These are phyloP conservation scores for Tursiops truncatus DNA, from an alignment of 2,113 vertebrate genomes.

Conservation along the genomic window DNA sequence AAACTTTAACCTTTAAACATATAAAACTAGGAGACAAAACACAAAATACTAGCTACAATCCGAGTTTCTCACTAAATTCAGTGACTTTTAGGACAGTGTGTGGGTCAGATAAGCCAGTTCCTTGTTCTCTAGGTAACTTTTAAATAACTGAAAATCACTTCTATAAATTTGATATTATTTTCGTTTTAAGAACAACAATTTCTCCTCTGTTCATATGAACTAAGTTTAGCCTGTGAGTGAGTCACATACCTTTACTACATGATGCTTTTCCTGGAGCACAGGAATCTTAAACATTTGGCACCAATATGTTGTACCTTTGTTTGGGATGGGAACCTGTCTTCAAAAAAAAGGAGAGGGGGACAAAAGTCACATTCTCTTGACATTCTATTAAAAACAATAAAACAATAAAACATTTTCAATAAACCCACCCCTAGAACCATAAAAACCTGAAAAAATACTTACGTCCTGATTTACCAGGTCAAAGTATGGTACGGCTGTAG, in stretches of 20 bases:
- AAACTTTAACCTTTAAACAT: not conserved
- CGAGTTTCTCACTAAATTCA: not conserved
- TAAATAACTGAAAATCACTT: not conserved
- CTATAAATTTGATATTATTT: not conserved
- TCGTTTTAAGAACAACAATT: not conserved
- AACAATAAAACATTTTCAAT: not conserved
- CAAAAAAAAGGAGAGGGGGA: constrained; percentile 81
- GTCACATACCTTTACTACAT: constrained; percentile 88
- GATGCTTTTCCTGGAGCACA: constrained; percentile 87
- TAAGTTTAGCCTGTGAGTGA: not conserved
- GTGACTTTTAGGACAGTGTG: not conserved
- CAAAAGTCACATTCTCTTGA: constrained; percentile 56
- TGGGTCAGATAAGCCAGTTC: not conserved
- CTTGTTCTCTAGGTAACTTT: not conserved
- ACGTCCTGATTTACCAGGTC: constrained; percentile 89
- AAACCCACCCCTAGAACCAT: not conserved
- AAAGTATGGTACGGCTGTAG: constrained; percentile 80
- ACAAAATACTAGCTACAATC: not conserved
- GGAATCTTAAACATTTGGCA: constrained; percentile 93
- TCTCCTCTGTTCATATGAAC: not conserved
- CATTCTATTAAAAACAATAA: not conserved
- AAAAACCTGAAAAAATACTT: constrained; percentile 78
- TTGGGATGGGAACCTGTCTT: constrained; percentile 92
- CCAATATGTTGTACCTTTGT: constrained; percentile 93
- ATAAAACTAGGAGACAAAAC: constrained; percentile 24